phyloP scores from a whole-genome alignment of 2,888 invertebrate genomes.

The Campaea margaritaria region DNA sequence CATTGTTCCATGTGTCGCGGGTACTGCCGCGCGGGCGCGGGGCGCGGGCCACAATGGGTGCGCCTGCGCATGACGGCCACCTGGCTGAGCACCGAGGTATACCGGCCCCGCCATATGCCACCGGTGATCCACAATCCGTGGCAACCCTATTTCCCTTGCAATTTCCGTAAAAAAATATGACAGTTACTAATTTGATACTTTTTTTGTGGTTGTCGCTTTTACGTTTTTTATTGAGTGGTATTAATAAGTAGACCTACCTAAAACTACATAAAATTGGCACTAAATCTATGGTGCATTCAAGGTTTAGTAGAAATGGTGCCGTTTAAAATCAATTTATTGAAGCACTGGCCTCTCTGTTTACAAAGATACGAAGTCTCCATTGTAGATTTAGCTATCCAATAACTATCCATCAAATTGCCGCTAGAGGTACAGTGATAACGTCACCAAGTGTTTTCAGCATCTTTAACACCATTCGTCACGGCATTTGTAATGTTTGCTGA shows the following conservation, averaged over 20 bases:
- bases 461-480: conserved; percentile 18
- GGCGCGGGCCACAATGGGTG: conserved; percentile 73
- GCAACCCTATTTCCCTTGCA: conserved; percentile 25
- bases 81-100: conserved; percentile 69
- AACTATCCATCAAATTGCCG: not conserved
- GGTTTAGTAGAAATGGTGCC: too few species aligned
- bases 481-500: conserved; percentile 36
- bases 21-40: conserved; percentile 40
- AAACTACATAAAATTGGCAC: too few species aligned
- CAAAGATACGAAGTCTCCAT: not conserved
- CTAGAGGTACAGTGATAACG: conserved; percentile 5
- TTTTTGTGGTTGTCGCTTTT: conserved; percentile 1
- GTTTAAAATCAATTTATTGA: too few species aligned
- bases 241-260: too few species aligned
- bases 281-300: too few species aligned
- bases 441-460: conserved; percentile 16
- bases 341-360: not conserved
- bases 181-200: conserved; percentile 20
- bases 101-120: conserved; percentile 82
- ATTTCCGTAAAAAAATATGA: conserved; percentile 25
- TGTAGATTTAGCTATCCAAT: not conserved
- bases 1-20: conserved; percentile 67
- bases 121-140: conserved; percentile 36
- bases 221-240: too few species aligned
- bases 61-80: conserved; percentile 84